Conservation (phyloP, 1,140 invertebrate genomes). For the Phocides pigmalion region DNA sequence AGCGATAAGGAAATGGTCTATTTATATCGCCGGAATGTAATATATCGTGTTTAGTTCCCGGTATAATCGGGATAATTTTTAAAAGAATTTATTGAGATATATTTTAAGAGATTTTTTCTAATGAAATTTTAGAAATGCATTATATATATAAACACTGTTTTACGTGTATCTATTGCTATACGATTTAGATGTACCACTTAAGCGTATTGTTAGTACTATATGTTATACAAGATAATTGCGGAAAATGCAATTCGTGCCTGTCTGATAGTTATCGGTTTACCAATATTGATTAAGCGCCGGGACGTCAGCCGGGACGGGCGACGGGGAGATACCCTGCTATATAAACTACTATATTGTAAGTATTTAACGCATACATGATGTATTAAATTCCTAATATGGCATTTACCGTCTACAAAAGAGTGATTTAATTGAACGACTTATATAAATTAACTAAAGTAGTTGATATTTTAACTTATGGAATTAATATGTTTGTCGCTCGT, state of each 20-base stretch:
- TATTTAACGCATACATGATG: conserved; percentile 71
- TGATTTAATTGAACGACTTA: conserved; percentile 71
- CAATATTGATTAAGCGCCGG: conserved; percentile 56
- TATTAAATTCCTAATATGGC: conserved; percentile 81
- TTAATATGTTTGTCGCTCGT: conserved; percentile 42
- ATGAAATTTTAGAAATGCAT: conserved; percentile 75
- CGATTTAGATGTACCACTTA: conserved; percentile 60
- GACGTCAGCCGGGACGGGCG: conserved; percentile 30
- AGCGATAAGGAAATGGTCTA: conserved; percentile 72
- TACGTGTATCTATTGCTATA: conserved; percentile 74
- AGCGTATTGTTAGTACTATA: conserved; percentile 49
- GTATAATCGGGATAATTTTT: conserved; percentile 51
- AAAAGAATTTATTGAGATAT: conserved; percentile 79
- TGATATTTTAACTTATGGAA: conserved; percentile 69
- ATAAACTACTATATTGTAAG: conserved; percentile 53
- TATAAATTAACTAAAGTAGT: conserved; percentile 73
- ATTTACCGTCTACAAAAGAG: conserved; percentile 80
- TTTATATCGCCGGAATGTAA: conserved; percentile 74
- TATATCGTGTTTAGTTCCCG: conserved; percentile 59
- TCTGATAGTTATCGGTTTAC: conserved; percentile 63
- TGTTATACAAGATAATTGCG: conserved; percentile 51
- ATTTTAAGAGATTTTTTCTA: conserved; percentile 83
- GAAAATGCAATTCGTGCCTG: conserved; percentile 65
- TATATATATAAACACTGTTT: conserved; percentile 69
- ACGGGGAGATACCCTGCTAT: conserved; percentile 42